phyloP scores from a whole-genome alignment of 2,113 vertebrate species.

The Saccopteryx bilineata region DNA sequence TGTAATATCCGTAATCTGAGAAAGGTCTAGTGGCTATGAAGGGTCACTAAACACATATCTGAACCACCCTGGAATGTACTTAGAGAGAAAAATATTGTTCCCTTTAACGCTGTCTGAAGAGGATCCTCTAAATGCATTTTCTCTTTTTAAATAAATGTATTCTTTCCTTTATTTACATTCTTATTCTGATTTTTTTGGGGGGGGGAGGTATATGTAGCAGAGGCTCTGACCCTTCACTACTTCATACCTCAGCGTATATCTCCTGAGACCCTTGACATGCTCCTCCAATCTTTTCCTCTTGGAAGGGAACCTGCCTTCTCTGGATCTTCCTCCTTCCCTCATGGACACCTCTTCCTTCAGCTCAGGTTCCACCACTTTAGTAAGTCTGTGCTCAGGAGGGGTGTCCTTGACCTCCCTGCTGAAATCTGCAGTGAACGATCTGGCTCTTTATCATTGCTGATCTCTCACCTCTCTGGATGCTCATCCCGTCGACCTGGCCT shows the following conservation, averaged over 20 bases:
- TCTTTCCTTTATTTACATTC: background rate
- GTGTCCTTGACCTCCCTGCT: background rate
- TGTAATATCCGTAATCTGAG: background rate
- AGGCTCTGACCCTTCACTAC: background rate
- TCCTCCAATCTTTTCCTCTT: background rate
- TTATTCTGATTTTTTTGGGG: background rate
- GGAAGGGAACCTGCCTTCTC: background rate
- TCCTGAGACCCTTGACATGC: background rate
- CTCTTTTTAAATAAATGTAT: background rate
- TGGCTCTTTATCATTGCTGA: background rate
- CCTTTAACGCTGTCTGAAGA: background rate
- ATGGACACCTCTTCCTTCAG: background rate
- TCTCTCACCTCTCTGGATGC: background rate
- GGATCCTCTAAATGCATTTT: background rate
- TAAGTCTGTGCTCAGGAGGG: background rate
- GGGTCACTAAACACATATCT: background rate
- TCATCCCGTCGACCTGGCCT: background rate
- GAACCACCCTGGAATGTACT: background rate
- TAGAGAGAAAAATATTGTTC: background rate
- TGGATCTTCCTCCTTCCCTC: background rate
- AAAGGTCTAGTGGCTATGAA: background rate
- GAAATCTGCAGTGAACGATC: background rate
- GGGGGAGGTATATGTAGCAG: background rate
- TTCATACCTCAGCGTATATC: background rate
- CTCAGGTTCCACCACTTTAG: background rate